Evolutionary conservation across 2,888 invertebrate species (phyloP).

Genomic region (Onchidella celtica): DNA sequence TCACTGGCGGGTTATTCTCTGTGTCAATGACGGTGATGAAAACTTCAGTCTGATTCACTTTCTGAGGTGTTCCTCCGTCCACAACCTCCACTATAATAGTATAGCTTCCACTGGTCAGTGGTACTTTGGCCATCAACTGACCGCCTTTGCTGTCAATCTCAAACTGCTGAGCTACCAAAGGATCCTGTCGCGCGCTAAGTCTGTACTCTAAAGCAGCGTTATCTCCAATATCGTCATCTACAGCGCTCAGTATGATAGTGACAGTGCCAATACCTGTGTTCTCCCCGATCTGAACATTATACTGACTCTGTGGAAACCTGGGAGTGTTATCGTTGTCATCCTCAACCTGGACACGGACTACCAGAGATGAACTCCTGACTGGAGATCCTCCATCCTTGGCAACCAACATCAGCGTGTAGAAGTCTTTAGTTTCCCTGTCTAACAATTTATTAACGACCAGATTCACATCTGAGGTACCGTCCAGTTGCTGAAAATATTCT

Average conservation of each 20-base stretch:
- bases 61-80: conserved; percentile 65
- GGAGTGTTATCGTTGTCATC: conserved; percentile 74
- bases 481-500: conserved; percentile 56
- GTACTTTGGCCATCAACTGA: conserved; percentile 64
- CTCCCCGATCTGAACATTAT: conserved; percentile 67
- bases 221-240: conserved; percentile 90
- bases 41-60: conserved; percentile 65
- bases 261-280: conserved; percentile 63
- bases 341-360: conserved; percentile 60
- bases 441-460: conserved; percentile 63
- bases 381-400: conserved; percentile 69
- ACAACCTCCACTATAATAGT: conserved; percentile 68
- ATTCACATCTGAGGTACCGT: conserved; percentile 65
- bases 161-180: conserved; percentile 62
- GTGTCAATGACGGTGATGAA: conserved; percentile 86
- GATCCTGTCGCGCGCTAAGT: conserved; percentile 66
- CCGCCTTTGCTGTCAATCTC: conserved; percentile 63
- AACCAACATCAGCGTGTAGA: conserved; percentile 63
- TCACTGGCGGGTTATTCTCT: conserved; percentile 95
- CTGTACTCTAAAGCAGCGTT: conserved; percentile 84
- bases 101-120: conserved; percentile 63
- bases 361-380: conserved; percentile 57
- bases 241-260: conserved; percentile 85
- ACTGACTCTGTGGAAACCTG: conserved; percentile 60
- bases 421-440: conserved; percentile 66